Percentiles rank a stretch among this genome's conserved stretches.
Conservation (phyloP, 2,888 invertebrate species). For the Lissonota sp. region DNA sequence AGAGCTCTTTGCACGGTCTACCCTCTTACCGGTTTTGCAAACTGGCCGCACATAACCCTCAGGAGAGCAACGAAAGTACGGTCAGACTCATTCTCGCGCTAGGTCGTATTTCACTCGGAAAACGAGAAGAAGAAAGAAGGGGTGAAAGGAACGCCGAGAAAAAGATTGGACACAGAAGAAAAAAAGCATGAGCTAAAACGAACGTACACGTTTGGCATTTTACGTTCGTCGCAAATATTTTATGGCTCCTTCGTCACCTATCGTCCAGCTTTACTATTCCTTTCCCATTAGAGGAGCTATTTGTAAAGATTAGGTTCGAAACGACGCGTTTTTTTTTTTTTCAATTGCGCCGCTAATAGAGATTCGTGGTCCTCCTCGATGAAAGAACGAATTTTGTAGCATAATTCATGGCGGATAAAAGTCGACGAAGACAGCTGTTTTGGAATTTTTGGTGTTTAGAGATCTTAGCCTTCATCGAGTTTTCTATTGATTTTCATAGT, state of each 20-base stretch:
- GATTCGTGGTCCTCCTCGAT: too few relatives aligned
- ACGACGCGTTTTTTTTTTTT: too few relatives aligned
- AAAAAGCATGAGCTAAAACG: background rate
- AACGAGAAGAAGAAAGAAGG: slow-evolving; percentile 20
- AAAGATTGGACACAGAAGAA: slow-evolving; percentile 4
- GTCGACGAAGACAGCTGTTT: too few relatives aligned
- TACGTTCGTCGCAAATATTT: slow-evolving; percentile 45
- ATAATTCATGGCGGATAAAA: too few relatives aligned
- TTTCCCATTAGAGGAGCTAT: background rate
- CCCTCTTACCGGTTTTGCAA: slow-evolving; percentile 8
- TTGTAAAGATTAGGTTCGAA: background rate
- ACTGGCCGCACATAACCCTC: slow-evolving; percentile 29
- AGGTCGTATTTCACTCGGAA: slow-evolving; percentile 52
- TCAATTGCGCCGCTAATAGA: too few relatives aligned
- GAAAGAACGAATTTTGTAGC: too few relatives aligned
- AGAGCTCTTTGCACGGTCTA: slow-evolving; percentile 8
- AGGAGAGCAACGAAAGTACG: slow-evolving; percentile 52
- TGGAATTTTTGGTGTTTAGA: too few relatives aligned
- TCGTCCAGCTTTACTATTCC: background rate
- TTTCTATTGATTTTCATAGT: too few relatives aligned
- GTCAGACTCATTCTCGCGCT: slow-evolving; percentile 41
- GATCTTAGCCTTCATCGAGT: too few relatives aligned
- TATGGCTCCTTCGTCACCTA: slow-evolving; percentile 23
- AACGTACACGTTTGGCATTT: slow-evolving; percentile 13
- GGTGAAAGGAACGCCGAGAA: background rate